Evolutionary conservation across 2,797 vertebrate genomes (phyloP), one percentile per base, ranked within the genome.

Genomic region (Macropus fuliginosus): DNA sequence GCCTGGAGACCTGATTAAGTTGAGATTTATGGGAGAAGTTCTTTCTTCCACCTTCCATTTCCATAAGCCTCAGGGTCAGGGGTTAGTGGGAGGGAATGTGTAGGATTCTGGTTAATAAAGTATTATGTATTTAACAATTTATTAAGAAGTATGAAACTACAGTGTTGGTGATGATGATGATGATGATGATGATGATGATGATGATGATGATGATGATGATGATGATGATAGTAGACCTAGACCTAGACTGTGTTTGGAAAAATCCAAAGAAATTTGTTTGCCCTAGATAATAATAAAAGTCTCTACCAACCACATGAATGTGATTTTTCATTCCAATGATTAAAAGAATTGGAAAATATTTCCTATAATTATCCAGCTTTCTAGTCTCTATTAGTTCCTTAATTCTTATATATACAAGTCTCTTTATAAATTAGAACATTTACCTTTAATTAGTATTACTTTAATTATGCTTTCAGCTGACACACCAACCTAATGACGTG

Each of bases 321-420:
- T 34, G 4, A 92, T 96, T 93, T 95, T 95, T 94, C 14, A 94
- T 56, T 94, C 46, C 56, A 34, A 46, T 91, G 94, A 93, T 94
- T 95, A 94, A 93, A 94, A 21, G 95, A 59, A 91, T 3, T 91
- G 40, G 91, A 96, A 96, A 92, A 93, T 92, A 54, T 89, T 95
- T 93, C 90, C 31, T n/a, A 0, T 6, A 62, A 93, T 93, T 91
- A 95, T 94, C 50, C 57, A 54, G 92, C 92, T 93, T 3, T 66
- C 59, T 90, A 14, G 92, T 62, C 18, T 93, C 14, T 96, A 91
- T 74, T 74, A 40, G 16, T 5, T 21, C n/a, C n/a, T 74, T 18
- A 74, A 40, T 55, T 40, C 24, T 89, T n/a, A 54, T 91, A 40
- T 90, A 18, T 16, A 66, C 14, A 16, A 66, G 1, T 89, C 11